Evolutionary conservation across 2,888 invertebrate species (phyloP), one percentile per base, ranked within the genome.

Genomic region (Venusia cambrica): DNA sequence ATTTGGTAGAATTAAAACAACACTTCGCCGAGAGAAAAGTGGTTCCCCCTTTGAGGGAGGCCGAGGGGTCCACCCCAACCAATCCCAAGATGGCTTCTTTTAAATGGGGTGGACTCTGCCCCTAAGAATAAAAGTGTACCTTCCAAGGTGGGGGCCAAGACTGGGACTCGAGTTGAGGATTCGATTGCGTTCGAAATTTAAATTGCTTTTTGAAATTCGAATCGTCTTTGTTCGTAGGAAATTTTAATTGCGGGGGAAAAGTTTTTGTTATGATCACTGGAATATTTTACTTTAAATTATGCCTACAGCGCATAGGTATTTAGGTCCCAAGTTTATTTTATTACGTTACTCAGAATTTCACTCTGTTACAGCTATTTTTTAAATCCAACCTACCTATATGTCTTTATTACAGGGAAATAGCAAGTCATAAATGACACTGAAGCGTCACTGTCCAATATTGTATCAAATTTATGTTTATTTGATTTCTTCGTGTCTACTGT

Each of bases 1-100:
- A 85, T 85, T 87, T 73, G 78, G 78, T 72, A 71, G 84, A 84
- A 85, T 87, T 85, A 87, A 87, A 87, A 85, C 85, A 87, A 84
- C 84, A 85, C 83, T 83, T 76, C 73, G 72, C 69, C 55, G 69
- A 76, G 76, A 77, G 80, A 81, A 80, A 80, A 80, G 79, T 79
- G 79, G 75, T 73, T 69, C 73, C 62, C 75, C 73, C 72, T 48
- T 13, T 51, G 46, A 48, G 59, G 59, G 48, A 53, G 57, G 57
- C 51, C 51, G 36, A 54, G 61, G 63, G 57, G 62, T 51, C 54
- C 62, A 52, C 66, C 69, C 62, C 56, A 51, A 41, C 53, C 78
- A 72, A 72, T 73, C 73, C 80, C 84, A 87, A 87, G 85, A 87
- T 87, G 85, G 85, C 87, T 85, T 81, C 85, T 85, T 85, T 85